phyloP scores from a whole-genome alignment of 2,113 vertebrate genomes.

The Willisornis vidua region DNA sequence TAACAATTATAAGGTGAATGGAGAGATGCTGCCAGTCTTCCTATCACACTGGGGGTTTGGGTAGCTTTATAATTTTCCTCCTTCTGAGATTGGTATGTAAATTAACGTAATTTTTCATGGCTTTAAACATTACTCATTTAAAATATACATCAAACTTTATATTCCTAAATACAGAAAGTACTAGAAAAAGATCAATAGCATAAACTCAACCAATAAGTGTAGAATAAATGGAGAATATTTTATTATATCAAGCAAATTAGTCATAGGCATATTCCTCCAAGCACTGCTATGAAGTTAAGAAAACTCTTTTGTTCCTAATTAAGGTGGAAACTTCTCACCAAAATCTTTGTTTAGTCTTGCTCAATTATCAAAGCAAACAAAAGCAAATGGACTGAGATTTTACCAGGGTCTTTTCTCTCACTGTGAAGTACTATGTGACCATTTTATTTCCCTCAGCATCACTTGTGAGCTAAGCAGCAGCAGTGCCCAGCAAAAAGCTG shows the following conservation, averaged over 20 bases:
- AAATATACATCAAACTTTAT: neutral
- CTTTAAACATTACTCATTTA: neutral
- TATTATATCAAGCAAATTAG: neutral
- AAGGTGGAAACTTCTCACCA: neutral
- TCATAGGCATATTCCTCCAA: neutral
- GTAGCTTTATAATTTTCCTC: neutral
- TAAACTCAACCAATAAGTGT: neutral
- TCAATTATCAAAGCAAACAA: neutral
- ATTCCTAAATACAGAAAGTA: neutral
- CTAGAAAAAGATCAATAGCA: neutral
- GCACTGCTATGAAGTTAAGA: neutral
- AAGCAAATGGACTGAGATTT: neutral
- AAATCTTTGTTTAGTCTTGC: neutral
- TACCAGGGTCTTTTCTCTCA: neutral
- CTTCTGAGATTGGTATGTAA: neutral
- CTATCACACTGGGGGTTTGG: neutral
- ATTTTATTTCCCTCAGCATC: neutral
- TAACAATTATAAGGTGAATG: neutral
- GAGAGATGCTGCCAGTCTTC: neutral
- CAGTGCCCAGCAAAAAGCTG: neutral
- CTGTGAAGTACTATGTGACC: neutral
- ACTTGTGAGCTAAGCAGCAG: neutral
- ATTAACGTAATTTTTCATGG: neutral
- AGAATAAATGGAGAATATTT: neutral
- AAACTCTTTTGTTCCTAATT: neutral